Percentiles rank a stretch among this genome's conserved stretches.
Conservation (phyloP, 2,113 vertebrate species). For the Tringa solitaria region DNA sequence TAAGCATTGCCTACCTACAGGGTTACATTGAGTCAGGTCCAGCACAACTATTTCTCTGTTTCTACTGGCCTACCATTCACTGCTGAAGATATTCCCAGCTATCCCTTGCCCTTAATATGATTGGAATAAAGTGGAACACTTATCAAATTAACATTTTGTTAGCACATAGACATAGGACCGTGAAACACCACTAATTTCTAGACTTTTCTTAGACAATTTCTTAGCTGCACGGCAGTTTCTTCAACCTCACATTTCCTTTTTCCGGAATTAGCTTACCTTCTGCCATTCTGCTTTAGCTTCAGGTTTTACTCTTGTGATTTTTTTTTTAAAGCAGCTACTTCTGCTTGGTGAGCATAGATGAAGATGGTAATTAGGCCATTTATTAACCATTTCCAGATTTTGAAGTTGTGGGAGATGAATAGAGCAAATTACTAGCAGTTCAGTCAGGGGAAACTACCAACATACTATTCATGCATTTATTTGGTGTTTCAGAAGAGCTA, state of each 20-base stretch:
- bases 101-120: accelerated
- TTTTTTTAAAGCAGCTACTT: neutral
- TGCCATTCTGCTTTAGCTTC: neutral
- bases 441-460: neutral
- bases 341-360: neutral
- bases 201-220: too few species aligned
- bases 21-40: neutral
- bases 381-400: neutral
- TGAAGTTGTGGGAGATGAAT: neutral
- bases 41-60: neutral
- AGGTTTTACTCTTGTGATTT: neutral
- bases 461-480: neutral
- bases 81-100: neutral
- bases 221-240: neutral
- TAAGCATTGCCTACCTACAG: neutral
- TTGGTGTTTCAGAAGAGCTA: neutral
- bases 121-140: neutral
- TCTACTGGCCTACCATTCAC: neutral
- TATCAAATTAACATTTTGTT: neutral
- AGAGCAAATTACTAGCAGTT: neutral
- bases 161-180: neutral
- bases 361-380: neutral
- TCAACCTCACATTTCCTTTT: neutral
- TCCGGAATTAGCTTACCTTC: neutral
- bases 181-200: neutral